Evolutionary conservation across 2,797 vertebrate species (phyloP), one percentile per base, ranked within the genome.

Genomic region (Valencia hispanica): DNA sequence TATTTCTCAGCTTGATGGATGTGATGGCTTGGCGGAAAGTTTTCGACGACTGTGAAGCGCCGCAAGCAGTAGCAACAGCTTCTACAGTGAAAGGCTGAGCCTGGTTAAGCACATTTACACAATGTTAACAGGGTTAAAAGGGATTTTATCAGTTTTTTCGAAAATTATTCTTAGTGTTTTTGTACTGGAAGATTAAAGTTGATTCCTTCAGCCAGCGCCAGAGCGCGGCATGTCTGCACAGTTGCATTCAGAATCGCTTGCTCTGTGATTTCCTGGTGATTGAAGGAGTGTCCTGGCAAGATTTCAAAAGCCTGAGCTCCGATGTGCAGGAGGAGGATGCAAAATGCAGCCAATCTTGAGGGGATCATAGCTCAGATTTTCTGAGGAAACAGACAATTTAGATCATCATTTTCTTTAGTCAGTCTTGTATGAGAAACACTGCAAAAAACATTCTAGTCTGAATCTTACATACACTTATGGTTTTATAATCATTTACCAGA

Each of bases 191-290:
- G 20, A 0, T 39, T 80, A 69, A 95, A 94, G 79, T 41, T 75
- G 14, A 74, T 78, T 9, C 92, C 92, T 12, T 91, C 91, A 2
- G 66, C 47, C 25, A 59, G 74, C 14, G 94, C 92, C 70, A 93
- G 39, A 3, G 53, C 71, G 0, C 70, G 86, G 84, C 93, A 94
- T 69, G 80, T 87, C n/a, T 90, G 78, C 30, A 91, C 75, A 0
- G 90, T 88, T 12, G 66, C 78, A 9, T 92, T 88, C 18, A 94
- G 78, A 43, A 95, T 69, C 0, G 92, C 94, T 1, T 0, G 68
- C 63, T 87, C 73, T 0, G 93, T 94, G n/a, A 94, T 95, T 32
- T 92, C 75, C 53, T 39, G 59, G 74, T 95, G 94, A 81, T 12
- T 84, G 34, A 81, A 32, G 22, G 88, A 88, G 0, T 71, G 3